Evolutionary conservation across 92 coral and sea anemone species (phyloP), one percentile per base, ranked within the genome.

Genomic region (Galaxea fascicularis): DNA sequence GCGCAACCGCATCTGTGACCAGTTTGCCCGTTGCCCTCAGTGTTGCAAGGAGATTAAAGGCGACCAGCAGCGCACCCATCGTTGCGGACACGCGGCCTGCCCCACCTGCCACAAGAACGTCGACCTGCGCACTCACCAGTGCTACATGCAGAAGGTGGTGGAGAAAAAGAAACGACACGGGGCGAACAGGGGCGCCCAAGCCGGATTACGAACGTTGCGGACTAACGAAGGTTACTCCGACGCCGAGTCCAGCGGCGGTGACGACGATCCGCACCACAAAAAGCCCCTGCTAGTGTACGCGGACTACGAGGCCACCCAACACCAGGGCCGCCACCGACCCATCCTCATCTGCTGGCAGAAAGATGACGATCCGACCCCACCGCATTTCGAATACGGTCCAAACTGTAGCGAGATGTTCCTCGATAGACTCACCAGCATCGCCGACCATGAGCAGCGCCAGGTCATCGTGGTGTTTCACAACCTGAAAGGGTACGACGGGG

Each of bases 401-500:
- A 10, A 12, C 20, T 53, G 59, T n/a, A 13, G 59, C 59, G 59
- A 53, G 20, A 12, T n/a, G 18, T 53, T 53, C 59, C 20, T 53
- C 18, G 59, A 53, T n/a, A 13, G 59, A n/a, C 18, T n/a, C 59
- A 53, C 16, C 4, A 4, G 20, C 17, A 4, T 41, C 12, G 54
- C 16, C 22, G 27, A 71, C 10, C 27, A 11, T 10, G 70, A 64
- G 13, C 5, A 64, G 4, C 57, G 29, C 15, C 4, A 10, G 5
- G 26, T 71, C 27, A 44, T 35, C 41, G 25, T 47, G 20, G 56
- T 24, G 25, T 71, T 71, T 10, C 82, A 84, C 31, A 76, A 84
- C 30, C 41, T 81, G 49, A 68, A 69, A 26, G 86, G 65, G 8
- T 69, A 51, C 67, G 78, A 81, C 47, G 59, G 76, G 4, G 46